These are phyloP conservation scores for Melanotaenia pygmaea DNA, from an alignment of 2,797 vertebrate genomes.

Conservation along the genomic window DNA sequence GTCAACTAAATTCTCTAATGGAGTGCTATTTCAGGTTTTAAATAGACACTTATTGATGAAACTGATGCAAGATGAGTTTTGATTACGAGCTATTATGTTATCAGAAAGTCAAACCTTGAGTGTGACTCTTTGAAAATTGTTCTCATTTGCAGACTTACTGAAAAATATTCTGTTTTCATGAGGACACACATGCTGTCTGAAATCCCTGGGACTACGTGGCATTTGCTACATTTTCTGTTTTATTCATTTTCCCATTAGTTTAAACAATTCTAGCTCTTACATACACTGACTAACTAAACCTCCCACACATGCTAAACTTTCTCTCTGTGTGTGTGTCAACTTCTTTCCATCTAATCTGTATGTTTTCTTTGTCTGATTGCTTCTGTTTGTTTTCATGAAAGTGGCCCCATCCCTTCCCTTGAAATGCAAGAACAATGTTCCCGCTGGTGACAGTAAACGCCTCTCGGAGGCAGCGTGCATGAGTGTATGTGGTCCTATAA, in stretches of 20 bases:
- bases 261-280: conserved; percentile 15
- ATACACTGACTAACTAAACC: not conserved
- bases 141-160: conserved; percentile 28
- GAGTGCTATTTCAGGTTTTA: conserved; percentile 10
- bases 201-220: conserved; percentile 6
- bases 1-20: not conserved
- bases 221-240: conserved; percentile 23
- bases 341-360: conserved; percentile 7
- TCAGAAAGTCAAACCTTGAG: not conserved
- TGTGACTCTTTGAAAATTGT: conserved; percentile 38
- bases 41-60: conserved; percentile 14
- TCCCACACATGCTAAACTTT: not conserved
- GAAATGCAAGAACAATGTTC: conserved; percentile 54
- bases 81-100: conserved; percentile 2
- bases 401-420: conserved; percentile 21
- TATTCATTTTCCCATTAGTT: conserved; percentile 22
- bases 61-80: conserved; percentile 13
- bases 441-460: conserved; percentile 49
- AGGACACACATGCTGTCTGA: not conserved
- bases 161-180: conserved; percentile 6
- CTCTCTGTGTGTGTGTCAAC: not conserved
- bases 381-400: conserved; percentile 60
- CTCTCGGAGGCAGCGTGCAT: conserved; percentile 16
- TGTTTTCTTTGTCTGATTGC: conserved; percentile 60
- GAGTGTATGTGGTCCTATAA: conserved; percentile 40